These are phyloP conservation scores for Eupithecia exiguata DNA, from an alignment of 2,888 invertebrate genomes.

Conservation along the genomic window DNA sequence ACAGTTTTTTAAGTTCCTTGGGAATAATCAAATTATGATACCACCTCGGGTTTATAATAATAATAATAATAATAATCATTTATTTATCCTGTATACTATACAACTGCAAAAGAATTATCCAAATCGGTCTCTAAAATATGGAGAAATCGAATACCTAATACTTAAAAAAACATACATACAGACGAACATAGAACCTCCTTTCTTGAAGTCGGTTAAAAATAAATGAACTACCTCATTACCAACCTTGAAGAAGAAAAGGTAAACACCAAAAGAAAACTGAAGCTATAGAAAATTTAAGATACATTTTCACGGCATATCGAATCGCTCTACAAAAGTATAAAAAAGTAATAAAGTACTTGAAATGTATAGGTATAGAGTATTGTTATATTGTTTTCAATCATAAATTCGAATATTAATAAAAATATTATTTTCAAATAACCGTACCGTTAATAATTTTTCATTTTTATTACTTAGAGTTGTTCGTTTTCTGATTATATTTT, in stretches of 20 bases:
- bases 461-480: not conserved
- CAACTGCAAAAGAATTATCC: too few species aligned
- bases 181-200: too few species aligned
- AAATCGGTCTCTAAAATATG: too few species aligned
- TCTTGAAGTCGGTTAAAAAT: too few species aligned
- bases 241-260: constrained; percentile 26
- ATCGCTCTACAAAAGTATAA: constrained; percentile 10
- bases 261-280: constrained; percentile 13
- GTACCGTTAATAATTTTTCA: not conserved
- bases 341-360: too few species aligned
- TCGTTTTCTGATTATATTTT: not conserved
- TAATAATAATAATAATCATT: too few species aligned
- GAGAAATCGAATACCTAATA: too few species aligned
- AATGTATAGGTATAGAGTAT: not conserved
- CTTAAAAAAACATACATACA: too few species aligned
- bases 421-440: constrained; percentile 4
- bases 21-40: too few species aligned
- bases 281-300: constrained; percentile 13
- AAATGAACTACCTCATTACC: not conserved
- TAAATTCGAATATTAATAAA: constrained; percentile 16
- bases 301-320: constrained; percentile 26
- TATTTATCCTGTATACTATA: too few species aligned
- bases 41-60: too few species aligned
- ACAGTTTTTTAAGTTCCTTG: too few species aligned
- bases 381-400: constrained; percentile 15